Evolutionary conservation across 1,140 invertebrate species (phyloP), one percentile per base, ranked within the genome.

Genomic region (Drosophila bocqueti): DNA sequence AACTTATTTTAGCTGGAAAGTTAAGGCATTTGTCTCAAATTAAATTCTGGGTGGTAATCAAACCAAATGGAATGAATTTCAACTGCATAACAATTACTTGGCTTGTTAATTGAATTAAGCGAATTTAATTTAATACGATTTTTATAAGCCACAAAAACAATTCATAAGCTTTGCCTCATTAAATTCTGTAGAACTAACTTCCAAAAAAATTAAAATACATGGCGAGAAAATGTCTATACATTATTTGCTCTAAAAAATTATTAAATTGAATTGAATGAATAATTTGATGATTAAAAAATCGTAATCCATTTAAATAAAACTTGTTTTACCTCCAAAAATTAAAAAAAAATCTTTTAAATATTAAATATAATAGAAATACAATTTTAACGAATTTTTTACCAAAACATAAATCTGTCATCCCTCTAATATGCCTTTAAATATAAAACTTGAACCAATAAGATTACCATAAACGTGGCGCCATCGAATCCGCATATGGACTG

Each of bases 401-500:
- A 47, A 24, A 15, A 18, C 26, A 8, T 3, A 0, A 7, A 52
- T 10, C 3, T 21, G 1, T 8, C 0, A 18, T 50, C 6, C 0
- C 3, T 8, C 9, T 2, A 15, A 2, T 21, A 15, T 1, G 2
- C 4, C 0, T 18, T 9, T 15, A 15, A 21, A 54, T 16, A 9
- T 16, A 24, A 10, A 24, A 24, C 0, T 38, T 2, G 11, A 16
- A 16, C 2, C 18, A 16, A 43, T 8, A 29, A 5, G 3, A 57
- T 83, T 80, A 93, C 92, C 74, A 93, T 89, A 16, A 95, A 94
- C 62, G 93, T 92, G 4, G 52, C 67, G 18, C 93, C 93, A 38
- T 94, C 92, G 55, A 93, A 95, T 0, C 94, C 94, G 74, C 95
- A 96, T 11, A 94, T 81, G 0, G 94, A 95, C 43, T 86, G 86